Percentiles rank a stretch among this genome's conserved stretches.
Conservation (phyloP, 1,140 invertebrate genomes). For the Delia radicum region DNA sequence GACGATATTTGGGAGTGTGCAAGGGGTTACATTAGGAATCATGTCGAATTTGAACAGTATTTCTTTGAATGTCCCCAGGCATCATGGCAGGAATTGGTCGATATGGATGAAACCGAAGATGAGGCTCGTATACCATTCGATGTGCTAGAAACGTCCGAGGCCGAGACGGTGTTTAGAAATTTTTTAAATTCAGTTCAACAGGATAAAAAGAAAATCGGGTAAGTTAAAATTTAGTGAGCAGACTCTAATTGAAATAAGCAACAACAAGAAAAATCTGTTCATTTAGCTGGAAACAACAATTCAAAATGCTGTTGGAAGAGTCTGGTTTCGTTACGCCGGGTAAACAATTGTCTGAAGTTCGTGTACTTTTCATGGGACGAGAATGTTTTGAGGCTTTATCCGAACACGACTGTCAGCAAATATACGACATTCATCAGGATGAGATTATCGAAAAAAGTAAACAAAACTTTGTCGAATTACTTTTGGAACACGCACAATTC, state of each 20-base stretch:
- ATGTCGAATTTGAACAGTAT: slow-evolving; percentile 86
- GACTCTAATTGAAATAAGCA: background rate
- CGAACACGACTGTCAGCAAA: slow-evolving; percentile 86
- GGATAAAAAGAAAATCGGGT: slow-evolving; percentile 88
- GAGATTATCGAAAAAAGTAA: slow-evolving; percentile 90
- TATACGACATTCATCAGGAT: slow-evolving; percentile 93
- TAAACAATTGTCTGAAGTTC: slow-evolving; percentile 87
- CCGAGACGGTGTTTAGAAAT: slow-evolving; percentile 88
- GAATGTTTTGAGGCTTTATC: slow-evolving; percentile 92
- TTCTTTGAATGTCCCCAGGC: slow-evolving; percentile 83
- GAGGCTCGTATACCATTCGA: slow-evolving; percentile 85
- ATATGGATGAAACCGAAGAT: slow-evolving; percentile 65
- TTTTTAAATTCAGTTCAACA: slow-evolving; percentile 88
- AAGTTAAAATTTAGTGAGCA: slow-evolving; percentile 56
- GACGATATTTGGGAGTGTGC: slow-evolving; percentile 84
- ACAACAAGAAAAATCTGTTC: slow-evolving; percentile 9
- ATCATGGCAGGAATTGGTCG: slow-evolving; percentile 72
- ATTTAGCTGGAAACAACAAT: slow-evolving; percentile 83
- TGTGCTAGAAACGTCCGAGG: slow-evolving; percentile 85
- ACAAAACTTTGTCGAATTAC: slow-evolving; percentile 88
- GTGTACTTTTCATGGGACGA: slow-evolving; percentile 91
- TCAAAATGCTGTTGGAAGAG: slow-evolving; percentile 90
- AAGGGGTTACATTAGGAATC: slow-evolving; percentile 77
- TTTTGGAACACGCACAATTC: slow-evolving; percentile 90
- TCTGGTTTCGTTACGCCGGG: slow-evolving; percentile 93